Percentiles rank a stretch among this genome's conserved stretches.
Evolutionary conservation across 2,797 vertebrate species (phyloP).

Genomic region (Mus minutoides): DNA sequence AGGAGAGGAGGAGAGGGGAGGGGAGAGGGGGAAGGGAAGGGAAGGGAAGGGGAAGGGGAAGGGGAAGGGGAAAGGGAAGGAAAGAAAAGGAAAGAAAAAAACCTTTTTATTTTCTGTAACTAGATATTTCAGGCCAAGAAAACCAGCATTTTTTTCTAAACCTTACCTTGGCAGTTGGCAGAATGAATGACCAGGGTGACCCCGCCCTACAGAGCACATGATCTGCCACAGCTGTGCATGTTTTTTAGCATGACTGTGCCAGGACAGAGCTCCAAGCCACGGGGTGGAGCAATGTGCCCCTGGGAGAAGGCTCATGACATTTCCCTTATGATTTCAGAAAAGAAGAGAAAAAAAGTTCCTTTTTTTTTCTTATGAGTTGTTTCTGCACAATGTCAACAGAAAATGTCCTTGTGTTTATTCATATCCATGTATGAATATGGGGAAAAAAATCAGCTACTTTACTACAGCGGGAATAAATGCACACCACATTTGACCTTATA

Average conservation of each 20-base stretch:
- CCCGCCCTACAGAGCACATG: conserved; percentile 71
- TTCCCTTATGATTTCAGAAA: conserved; percentile 70
- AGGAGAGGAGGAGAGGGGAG: no score
- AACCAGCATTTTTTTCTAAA: conserved; percentile 35
- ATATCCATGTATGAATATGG: not conserved
- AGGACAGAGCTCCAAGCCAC: conserved; percentile 85
- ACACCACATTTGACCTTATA: not conserved
- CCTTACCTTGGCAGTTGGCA: conserved; percentile 67
- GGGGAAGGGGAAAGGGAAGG: no score
- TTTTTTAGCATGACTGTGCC: conserved; percentile 84
- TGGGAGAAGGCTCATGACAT: conserved; percentile 73
- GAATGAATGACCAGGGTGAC: conserved; percentile 9
- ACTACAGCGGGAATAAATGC: not conserved
- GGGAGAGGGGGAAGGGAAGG: no score
- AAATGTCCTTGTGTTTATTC: not conserved
- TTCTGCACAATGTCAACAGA: conserved; percentile 43
- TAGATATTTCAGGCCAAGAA: conserved; percentile 45
- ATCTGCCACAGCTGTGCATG: conserved; percentile 69
- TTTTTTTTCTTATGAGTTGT: not conserved
- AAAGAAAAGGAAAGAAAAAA: not conserved
- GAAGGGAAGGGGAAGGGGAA: no score
- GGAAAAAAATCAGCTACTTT: not conserved
- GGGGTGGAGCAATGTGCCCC: conserved; percentile 85
- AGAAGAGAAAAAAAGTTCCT: conserved; percentile 22
- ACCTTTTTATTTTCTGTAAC: not conserved